Evolutionary conservation across 2,113 vertebrate species (phyloP), one percentile per base, ranked within the genome.

Genomic region (Cryptotis parvus): DNA sequence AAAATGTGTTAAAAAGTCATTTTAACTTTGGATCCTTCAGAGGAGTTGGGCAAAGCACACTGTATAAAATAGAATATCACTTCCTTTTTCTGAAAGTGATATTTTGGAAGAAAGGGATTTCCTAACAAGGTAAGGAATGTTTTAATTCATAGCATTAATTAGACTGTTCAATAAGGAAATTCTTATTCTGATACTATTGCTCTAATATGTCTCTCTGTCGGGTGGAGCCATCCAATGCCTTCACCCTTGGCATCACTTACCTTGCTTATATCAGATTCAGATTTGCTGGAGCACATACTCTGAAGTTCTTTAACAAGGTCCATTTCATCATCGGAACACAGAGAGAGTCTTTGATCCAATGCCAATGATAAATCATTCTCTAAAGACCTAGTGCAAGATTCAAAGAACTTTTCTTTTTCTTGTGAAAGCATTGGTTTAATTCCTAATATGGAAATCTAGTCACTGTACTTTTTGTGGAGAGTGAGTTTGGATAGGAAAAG

Each of bases 251-350:
- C 15, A 35, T 22, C 1, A 6, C 94, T 96, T 98, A 99, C 99
- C 98, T 98, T 99, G 98, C 98, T 99, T 97, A 99, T 99, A 95
- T 99, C 99, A 77, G 99, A 99, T 97, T 99, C 99, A 0, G 99
- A 99, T 97, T 98, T 98, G 98, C 99, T 99, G 97, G 98, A 99
- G 97, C 99, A 99, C 98, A 99, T 98, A 70, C 98, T 98, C 97
- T 99, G 98, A 92, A 99, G 98, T 94, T 99, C 99, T 95, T 97
- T 97, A 93, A 99, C 98, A 92, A 99, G 96, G 96, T 99, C 99
- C 0, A 98, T 97, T 95, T 99, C 99, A 84, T 99, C 99, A 68
- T 99, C 99, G 12, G 98, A 99, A 96, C 98, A 98, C 79, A 99
- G 95, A 58, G 98, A 98, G 81, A 99, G 95, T 79, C 97, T 97